Conservation (phyloP, 2,113 vertebrate genomes). For the Rhipidura dahli region DNA sequence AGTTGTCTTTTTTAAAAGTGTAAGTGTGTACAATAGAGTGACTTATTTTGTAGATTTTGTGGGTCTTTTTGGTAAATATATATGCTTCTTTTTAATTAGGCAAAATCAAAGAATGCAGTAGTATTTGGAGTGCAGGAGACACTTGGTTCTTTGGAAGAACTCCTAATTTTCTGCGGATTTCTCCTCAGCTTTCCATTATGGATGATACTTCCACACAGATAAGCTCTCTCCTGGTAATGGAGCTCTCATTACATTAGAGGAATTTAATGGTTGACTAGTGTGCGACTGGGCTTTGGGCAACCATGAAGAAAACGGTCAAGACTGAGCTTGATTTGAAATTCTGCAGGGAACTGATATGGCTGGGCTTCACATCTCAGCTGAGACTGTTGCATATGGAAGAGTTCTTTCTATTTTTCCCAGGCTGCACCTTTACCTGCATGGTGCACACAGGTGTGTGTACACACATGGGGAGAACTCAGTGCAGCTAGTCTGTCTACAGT, state of each 20-base stretch:
- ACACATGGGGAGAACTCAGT: neutral
- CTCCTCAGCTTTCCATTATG: neutral
- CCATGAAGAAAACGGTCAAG: neutral
- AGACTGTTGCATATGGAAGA: neutral
- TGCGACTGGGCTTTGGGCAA: neutral
- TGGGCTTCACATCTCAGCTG: neutral
- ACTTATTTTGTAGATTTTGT: neutral
- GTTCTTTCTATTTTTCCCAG: neutral
- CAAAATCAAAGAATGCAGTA: neutral
- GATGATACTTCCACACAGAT: neutral
- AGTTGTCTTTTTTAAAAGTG: neutral
- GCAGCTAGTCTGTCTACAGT: neutral
- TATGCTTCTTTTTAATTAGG: neutral
- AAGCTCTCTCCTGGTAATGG: neutral
- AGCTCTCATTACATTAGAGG: neutral
- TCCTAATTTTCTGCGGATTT: neutral
- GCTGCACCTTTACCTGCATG: neutral
- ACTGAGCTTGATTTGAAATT: neutral
- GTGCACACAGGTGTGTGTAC: too few relatives aligned
- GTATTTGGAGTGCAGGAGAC: neutral
- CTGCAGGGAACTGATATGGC: neutral
- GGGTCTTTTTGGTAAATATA: neutral
- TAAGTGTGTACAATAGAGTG: neutral
- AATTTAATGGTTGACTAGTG: neutral
- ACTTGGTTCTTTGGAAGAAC: neutral